Conservation (phyloP, 1,140 invertebrate species). For the Ceratosolen fusciceps region DNA sequence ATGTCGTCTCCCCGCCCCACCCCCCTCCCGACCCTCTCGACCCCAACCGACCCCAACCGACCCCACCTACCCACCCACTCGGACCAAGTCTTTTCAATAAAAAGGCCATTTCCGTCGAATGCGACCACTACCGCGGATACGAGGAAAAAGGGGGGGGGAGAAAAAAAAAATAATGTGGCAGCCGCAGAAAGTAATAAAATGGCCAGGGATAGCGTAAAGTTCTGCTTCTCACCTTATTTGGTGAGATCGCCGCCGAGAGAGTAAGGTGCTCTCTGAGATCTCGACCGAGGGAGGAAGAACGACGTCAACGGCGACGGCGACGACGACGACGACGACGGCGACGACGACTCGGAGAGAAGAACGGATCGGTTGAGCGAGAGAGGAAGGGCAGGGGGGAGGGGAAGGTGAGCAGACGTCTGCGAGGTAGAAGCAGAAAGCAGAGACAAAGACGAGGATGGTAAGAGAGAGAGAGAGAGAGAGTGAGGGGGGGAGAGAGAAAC, state of each 20-base stretch:
- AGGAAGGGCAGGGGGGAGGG: background rate
- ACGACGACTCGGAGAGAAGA: too few species aligned
- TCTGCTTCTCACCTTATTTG: constrained; percentile 30
- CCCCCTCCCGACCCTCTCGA: too few species aligned
- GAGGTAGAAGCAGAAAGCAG: too few species aligned
- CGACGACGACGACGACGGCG: background rate
- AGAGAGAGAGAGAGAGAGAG: constrained; percentile 34
- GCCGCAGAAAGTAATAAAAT: background rate
- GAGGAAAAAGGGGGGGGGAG: background rate
- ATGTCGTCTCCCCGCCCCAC: background rate
- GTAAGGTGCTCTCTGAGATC: constrained; percentile 24
- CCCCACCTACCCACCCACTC: too few species aligned
- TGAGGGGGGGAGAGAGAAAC: constrained; percentile 38
- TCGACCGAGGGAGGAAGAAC: constrained; percentile 8
- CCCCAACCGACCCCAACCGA: too few species aligned
- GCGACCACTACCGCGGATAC: background rate
- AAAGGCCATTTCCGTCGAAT: background rate
- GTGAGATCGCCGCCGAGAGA: background rate
- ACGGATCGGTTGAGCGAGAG: too few species aligned
- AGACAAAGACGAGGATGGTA: too few species aligned
- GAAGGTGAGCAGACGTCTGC: too few species aligned
- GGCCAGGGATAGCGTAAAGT: constrained; percentile 21
- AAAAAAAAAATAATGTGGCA: constrained; percentile 28
- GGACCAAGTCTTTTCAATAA: background rate
- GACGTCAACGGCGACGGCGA: background rate